Conservation (phyloP, 2,797 vertebrate genomes). For the Sebastes cheni region DNA sequence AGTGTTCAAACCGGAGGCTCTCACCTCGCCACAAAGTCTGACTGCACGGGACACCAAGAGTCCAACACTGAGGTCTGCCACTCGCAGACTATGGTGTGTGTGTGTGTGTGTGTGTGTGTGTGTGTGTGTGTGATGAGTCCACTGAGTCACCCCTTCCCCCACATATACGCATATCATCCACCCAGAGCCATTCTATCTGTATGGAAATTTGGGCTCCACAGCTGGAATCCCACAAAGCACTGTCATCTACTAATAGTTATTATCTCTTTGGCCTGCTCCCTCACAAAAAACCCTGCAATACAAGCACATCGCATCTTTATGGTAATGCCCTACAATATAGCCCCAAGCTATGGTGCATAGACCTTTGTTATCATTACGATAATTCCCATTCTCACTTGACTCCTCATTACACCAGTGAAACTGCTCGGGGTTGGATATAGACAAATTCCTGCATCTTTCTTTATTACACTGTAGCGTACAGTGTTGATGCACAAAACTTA, state of each 20-base stretch:
- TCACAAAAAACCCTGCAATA: constrained; percentile 79
- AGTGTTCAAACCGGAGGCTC: constrained; percentile 47
- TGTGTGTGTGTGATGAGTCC: constrained; percentile 34
- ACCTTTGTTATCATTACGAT: constrained; percentile 86
- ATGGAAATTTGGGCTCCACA: constrained; percentile 98
- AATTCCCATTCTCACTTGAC: constrained; percentile 86
- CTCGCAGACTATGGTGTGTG: constrained; percentile 19
- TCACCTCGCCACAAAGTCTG: constrained; percentile 44
- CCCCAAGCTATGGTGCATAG: constrained; percentile 80
- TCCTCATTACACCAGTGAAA: constrained; percentile 81
- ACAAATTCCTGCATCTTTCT: constrained; percentile 72
- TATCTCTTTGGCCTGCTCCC: constrained; percentile 96
- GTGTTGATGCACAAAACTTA: constrained; percentile 45
- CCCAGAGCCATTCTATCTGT: constrained; percentile 99
- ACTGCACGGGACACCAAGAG: constrained; percentile 50
- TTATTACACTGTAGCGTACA: constrained; percentile 63
- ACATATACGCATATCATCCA: constrained; percentile 88
- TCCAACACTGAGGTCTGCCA: constrained; percentile 56
- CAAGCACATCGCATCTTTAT: constrained; percentile 86
- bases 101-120: background rate
- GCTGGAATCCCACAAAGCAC: constrained; percentile 95
- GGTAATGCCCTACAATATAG: constrained; percentile 83
- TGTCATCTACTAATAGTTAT: constrained; percentile 99
- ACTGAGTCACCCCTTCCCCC: constrained; percentile 69
- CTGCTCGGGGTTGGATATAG: constrained; percentile 73